Percentiles rank a stretch among this genome's conserved stretches.
Evolutionary conservation across 2,113 vertebrate genomes (phyloP).

Genomic region (Illadopsis cleaveri): DNA sequence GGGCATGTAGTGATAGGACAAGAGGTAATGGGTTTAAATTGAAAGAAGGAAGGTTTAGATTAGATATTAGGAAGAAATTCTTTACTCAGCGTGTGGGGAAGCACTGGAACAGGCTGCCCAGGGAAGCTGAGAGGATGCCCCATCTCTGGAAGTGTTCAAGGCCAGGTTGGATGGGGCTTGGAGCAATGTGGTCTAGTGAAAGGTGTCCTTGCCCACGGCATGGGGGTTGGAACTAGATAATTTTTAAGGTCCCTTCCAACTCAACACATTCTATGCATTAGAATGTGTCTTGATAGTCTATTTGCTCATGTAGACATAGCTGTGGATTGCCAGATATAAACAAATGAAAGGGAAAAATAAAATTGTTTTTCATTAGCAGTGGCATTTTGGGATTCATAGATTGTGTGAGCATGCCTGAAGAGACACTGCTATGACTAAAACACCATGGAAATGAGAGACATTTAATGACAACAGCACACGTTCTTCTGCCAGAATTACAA

Average conservation of each 20-base stretch:
- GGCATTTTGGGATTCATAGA: not conserved
- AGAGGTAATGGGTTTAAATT: not conserved
- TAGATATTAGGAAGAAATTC: not conserved
- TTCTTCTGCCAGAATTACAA: not conserved
- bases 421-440: not conserved
- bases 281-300: not conserved
- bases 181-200: not conserved
- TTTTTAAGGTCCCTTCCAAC: not conserved
- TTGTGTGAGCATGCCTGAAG: not conserved
- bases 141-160: not conserved
- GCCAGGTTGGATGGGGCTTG: not conserved
- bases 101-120: not conserved
- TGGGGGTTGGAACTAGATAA: accelerated
- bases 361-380: not conserved
- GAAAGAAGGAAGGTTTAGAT: not conserved
- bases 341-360: not conserved
- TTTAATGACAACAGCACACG: not conserved
- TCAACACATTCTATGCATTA: not conserved
- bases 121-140: not conserved
- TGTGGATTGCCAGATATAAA: not conserved
- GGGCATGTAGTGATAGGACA: not conserved
- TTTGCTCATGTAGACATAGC: not conserved
- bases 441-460: not conserved
- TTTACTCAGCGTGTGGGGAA: not conserved
- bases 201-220: not conserved